Evolutionary conservation across 2,797 vertebrate species (phyloP).

Genomic region (Crenuchus spilurus): DNA sequence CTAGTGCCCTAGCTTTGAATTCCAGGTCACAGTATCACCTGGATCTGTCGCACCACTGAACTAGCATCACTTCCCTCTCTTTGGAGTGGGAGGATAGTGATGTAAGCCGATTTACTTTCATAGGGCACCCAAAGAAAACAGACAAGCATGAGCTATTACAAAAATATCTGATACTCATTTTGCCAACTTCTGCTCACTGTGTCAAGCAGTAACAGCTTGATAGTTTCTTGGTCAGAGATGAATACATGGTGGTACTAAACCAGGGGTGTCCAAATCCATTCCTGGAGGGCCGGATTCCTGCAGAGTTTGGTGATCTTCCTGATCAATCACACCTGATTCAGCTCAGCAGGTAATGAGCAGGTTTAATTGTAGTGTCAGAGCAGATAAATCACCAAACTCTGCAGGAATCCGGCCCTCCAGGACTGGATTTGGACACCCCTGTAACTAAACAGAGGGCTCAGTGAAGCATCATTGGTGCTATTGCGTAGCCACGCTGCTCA

Average conservation of each 20-base stretch:
- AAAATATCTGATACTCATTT: neutral
- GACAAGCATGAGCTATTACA: neutral
- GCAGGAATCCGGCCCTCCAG: too few relatives aligned
- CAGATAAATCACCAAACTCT: too few relatives aligned
- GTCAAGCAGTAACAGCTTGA: neutral
- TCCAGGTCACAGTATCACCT: neutral
- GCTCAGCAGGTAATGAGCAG: too few relatives aligned
- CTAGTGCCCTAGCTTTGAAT: slow-evolving; percentile 1
- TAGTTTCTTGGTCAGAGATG: neutral
- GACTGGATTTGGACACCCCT: too few relatives aligned
- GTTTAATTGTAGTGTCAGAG: too few relatives aligned
- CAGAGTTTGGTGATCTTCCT: too few relatives aligned
- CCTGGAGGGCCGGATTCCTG: too few relatives aligned
- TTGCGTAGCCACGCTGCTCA: neutral
- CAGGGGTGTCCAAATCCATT: too few relatives aligned
- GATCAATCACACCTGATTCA: too few relatives aligned
- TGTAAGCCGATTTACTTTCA: neutral
- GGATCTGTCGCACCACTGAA: neutral
- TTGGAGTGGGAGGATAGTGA: neutral
- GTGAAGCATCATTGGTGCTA: neutral
- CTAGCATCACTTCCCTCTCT: neutral
- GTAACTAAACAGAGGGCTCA: neutral
- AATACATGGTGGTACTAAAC: neutral
- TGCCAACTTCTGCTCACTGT: neutral
- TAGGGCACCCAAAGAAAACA: neutral